Conservation (phyloP, 1,140 invertebrate genomes). For the Saccostrea echinata region DNA sequence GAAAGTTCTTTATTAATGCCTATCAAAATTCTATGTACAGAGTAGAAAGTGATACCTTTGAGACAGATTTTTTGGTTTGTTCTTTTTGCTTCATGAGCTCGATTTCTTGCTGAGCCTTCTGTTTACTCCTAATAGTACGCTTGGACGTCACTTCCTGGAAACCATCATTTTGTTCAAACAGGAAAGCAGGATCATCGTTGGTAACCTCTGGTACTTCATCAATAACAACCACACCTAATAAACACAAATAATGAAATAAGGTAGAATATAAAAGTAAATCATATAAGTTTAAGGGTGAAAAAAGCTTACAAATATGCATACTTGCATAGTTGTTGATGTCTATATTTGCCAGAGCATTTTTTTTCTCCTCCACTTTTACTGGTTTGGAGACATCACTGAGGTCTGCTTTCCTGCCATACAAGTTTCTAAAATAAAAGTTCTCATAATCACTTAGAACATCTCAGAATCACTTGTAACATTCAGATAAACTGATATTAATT, state of each 20-base stretch:
- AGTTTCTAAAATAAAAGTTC: conserved; percentile 58
- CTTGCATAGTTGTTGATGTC: conserved; percentile 83
- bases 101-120: conserved; percentile 78
- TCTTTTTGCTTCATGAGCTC: conserved; percentile 78
- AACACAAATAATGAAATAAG: not conserved
- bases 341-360: conserved; percentile 82
- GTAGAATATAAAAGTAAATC: no score
- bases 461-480: not conserved
- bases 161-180: conserved; percentile 85
- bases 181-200: conserved; percentile 79
- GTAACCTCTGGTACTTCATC: conserved; percentile 83
- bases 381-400: conserved; percentile 80
- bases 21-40: not conserved
- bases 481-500: not conserved
- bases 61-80: conserved; percentile 68
- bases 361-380: conserved; percentile 80
- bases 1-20: not conserved
- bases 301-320: conserved; percentile 71
- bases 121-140: conserved; percentile 82
- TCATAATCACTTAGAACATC: not conserved
- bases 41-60: conserved; percentile 59
- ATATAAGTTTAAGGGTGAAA: no score
- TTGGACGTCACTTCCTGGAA: conserved; percentile 93
- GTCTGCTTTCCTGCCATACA: conserved; percentile 69
- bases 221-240: conserved; percentile 83